These are phyloP conservation scores for Synergus gifuensis DNA, from an alignment of 2,888 invertebrate species.

Conservation along the genomic window DNA sequence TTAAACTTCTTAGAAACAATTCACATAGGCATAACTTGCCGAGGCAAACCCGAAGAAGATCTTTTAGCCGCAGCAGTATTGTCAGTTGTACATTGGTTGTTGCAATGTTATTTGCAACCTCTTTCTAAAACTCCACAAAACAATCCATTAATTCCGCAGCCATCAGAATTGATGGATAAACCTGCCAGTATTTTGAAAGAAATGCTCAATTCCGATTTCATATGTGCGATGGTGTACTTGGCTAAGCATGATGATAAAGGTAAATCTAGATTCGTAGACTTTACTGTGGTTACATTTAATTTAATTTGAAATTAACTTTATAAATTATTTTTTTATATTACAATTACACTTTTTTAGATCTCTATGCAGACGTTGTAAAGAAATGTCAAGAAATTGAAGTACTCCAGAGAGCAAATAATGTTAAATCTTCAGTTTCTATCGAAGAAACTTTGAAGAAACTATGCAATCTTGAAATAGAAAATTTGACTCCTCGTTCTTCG, in stretches of 20 bases:
- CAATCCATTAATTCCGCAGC: conserved; percentile 75
- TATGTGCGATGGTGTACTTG: conserved; percentile 89
- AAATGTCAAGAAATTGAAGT: conserved; percentile 87
- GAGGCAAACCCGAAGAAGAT: conserved; percentile 93
- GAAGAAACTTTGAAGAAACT: conserved; percentile 83
- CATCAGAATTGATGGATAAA: conserved; percentile 84
- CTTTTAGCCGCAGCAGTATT: conserved; percentile 90
- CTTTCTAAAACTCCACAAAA: conserved; percentile 75
- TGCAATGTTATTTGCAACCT: conserved; percentile 84
- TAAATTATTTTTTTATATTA: background rate
- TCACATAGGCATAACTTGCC: conserved; percentile 82
- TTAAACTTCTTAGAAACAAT: conserved; percentile 90
- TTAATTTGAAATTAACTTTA: conserved; percentile 24
- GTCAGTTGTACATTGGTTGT: conserved; percentile 89
- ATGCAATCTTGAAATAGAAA: conserved; percentile 82
- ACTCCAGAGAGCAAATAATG: conserved; percentile 81
- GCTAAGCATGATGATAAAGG: conserved; percentile 90
- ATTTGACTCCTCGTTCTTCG: conserved; percentile 78
- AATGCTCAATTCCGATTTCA: conserved; percentile 86
- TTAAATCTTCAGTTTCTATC: conserved; percentile 80
- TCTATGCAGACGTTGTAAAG: conserved; percentile 84
- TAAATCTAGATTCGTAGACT: conserved; percentile 68
- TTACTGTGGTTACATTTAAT: conserved; percentile 4
- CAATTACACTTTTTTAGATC: conserved; percentile 75
- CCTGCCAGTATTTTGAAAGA: conserved; percentile 84